Conservation (phyloP, 2,113 vertebrate species). For the Perognathus longimembris region DNA sequence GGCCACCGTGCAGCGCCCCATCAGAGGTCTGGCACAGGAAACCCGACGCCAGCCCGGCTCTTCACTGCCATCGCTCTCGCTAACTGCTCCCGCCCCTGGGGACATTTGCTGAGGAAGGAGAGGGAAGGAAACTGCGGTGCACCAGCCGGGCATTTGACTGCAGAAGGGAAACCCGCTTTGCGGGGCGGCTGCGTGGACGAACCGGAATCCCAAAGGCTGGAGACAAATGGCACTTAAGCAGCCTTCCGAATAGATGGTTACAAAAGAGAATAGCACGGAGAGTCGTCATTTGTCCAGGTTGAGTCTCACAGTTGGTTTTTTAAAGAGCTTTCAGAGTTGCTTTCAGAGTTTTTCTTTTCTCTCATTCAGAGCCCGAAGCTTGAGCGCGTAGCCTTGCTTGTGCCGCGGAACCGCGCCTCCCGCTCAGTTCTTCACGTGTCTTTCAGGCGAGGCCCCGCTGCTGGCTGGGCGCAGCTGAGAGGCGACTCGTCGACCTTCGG, state of each 20-base stretch:
- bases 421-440: no score
- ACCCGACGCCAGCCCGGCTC: conserved; percentile 25
- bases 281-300: conserved; percentile 12
- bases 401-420: no score
- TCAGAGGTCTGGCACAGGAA: conserved; percentile 61
- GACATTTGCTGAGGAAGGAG: not conserved
- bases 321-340: no score
- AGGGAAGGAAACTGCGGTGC: not conserved
- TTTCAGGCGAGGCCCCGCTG: no score
- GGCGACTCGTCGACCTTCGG: no score
- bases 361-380: no score
- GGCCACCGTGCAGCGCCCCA: not conserved
- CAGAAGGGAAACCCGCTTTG: not conserved
- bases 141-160: not conserved
- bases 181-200: not conserved
- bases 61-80: not conserved
- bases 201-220: not conserved
- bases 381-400: no score
- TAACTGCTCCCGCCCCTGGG: not conserved
- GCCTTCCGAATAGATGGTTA: not conserved
- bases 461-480: no score
- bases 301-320: not conserved
- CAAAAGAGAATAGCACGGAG: conserved; percentile 30
- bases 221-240: not conserved
- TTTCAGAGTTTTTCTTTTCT: no score